These are phyloP conservation scores for Apistogramma diplotaenia DNA, from an alignment of 2,113 vertebrate genomes.

Conservation along the genomic window DNA sequence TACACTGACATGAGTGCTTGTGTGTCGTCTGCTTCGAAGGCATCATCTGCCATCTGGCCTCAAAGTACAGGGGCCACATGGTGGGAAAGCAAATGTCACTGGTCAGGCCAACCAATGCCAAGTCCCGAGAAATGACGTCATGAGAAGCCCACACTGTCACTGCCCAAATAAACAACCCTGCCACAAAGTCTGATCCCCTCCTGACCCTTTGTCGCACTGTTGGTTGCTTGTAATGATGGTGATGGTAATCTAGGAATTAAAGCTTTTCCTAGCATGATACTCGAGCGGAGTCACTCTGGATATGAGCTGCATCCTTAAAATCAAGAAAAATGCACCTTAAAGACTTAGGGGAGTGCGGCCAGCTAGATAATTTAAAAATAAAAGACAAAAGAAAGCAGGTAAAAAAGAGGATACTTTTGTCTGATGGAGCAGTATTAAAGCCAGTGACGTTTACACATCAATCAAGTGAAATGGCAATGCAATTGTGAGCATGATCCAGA, in stretches of 20 bases:
- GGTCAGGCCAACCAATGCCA: conserved; percentile 62
- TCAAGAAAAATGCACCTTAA: neutral
- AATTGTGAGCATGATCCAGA: conserved; percentile 19
- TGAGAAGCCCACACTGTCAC: conserved; percentile 46
- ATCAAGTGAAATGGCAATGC: conserved; percentile 33
- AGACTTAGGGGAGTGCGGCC: neutral
- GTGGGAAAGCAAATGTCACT: conserved; percentile 76
- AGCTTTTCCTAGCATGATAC: neutral
- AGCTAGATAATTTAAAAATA: conserved; percentile 13
- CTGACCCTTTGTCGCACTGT: conserved; percentile 36
- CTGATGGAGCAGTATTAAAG: conserved; percentile 38
- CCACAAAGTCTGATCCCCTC: neutral
- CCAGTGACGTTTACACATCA: conserved; percentile 45
- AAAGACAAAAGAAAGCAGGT: neutral
- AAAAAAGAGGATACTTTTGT: conserved; percentile 4
- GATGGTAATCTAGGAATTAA: conserved; percentile 42
- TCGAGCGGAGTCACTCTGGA: neutral
- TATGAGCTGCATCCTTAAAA: conserved; percentile 15
- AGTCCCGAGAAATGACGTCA: conserved; percentile 68
- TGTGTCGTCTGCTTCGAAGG: conserved; percentile 66
- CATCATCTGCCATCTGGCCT: conserved; percentile 76
- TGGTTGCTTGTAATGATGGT: conserved; percentile 1
- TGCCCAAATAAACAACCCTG: conserved; percentile 40
- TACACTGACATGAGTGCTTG: conserved; percentile 19
- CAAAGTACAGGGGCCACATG: conserved; percentile 70